Percentiles rank a stretch among this genome's conserved stretches.
phyloP scores from a whole-genome alignment of 2,113 vertebrate species.

The Chunga burmeisteri region DNA sequence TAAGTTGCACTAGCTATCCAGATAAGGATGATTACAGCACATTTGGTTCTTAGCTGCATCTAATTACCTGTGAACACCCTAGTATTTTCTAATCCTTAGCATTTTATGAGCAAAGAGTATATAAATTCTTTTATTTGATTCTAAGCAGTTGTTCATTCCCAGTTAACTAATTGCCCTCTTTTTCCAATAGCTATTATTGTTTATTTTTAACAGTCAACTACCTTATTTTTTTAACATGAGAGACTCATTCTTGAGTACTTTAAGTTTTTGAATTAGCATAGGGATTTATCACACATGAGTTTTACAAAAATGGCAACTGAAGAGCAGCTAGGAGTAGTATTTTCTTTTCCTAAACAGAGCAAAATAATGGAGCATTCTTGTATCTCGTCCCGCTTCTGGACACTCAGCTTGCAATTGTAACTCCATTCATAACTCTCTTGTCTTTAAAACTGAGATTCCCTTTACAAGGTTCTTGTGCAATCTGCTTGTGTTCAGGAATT shows the following conservation, averaged over 20 bases:
- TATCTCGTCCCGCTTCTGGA: not conserved
- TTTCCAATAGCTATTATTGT: not conserved
- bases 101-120: not conserved
- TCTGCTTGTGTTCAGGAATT: slow-evolving; percentile 4
- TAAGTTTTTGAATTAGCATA: not conserved
- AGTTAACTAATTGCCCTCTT: not conserved
- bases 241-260: not conserved
- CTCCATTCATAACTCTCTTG: not conserved
- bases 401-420: not conserved
- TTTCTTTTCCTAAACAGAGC: not conserved
- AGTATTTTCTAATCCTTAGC: not conserved
- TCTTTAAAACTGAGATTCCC: not conserved
- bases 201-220: not conserved
- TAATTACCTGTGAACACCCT: not conserved
- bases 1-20: not conserved
- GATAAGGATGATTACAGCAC: not conserved
- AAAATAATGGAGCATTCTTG: not conserved
- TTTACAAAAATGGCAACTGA: not conserved
- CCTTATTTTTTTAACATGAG: not conserved
- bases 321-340: not conserved
- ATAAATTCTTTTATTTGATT: not conserved
- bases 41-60: not conserved
- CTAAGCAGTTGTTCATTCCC: not conserved
- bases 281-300: not conserved
- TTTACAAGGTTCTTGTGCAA: not conserved